Conservation (phyloP, 2,797 vertebrate genomes). For the Bradypodion pumilum region DNA sequence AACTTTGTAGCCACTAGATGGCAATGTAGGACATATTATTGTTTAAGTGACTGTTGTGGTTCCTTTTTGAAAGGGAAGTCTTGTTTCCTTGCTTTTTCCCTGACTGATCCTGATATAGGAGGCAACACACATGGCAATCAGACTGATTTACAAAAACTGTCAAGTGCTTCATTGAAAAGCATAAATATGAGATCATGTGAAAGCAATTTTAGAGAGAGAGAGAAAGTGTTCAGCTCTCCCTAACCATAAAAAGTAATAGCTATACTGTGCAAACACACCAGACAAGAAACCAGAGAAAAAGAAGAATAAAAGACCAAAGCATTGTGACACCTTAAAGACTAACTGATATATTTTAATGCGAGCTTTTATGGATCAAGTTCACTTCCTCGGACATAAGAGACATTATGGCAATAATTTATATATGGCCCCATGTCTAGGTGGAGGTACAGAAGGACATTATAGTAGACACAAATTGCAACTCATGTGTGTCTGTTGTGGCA, state of each 20-base stretch:
- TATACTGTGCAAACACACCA: neutral
- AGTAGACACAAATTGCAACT: no score
- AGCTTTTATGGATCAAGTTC: no score
- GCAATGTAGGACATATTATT: neutral
- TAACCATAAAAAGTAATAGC: neutral
- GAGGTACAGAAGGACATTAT: no score
- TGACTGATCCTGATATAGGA: neutral
- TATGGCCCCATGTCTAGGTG: no score
- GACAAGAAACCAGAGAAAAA: no score
- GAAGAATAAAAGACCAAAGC: no score
- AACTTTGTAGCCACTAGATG: slow-evolving; percentile 11
- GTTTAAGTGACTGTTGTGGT: neutral
- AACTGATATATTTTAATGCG: no score
- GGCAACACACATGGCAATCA: neutral
- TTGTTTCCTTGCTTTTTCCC: neutral
- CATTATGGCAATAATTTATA: no score
- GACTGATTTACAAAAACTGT: neutral
- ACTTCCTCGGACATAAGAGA: no score
- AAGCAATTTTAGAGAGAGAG: neutral
- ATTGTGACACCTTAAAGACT: no score
- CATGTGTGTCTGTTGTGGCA: no score
- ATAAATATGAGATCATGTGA: neutral
- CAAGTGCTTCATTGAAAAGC: neutral
- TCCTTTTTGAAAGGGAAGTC: neutral
- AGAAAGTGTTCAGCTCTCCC: neutral